Evolutionary conservation across 2,888 invertebrate genomes (phyloP), one percentile per base, ranked within the genome.

Genomic region (Alloplasta piceator): DNA sequence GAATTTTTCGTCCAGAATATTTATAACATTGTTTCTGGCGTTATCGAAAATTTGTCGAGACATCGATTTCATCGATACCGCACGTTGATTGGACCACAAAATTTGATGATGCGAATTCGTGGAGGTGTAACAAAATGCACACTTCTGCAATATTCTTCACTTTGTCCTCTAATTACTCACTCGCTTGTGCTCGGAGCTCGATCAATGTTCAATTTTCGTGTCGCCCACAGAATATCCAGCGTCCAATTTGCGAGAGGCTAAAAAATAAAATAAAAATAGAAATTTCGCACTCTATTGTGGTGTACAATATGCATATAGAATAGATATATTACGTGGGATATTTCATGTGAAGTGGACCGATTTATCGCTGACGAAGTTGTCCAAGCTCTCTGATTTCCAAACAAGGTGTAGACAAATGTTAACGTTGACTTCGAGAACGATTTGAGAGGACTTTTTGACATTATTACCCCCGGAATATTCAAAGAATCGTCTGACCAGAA

Each of bases 91-190:
- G 48, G 39, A 26, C 39, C 46, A 12, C 46, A 56, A 56, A 12
- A 46, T 26, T 64, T 50, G 16, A 56, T 68, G 9, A 67, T 41
- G 6, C 14, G 26, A 26, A 26, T 26, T 26, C 26, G 26, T 3
- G 26, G 26, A 26, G 26, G 3, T 26, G 26, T 3, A 26, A 26
- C 26, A 26, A n/a, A n/a, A 2, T 26, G 26, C 26, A 26, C 3
- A 26, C 3, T 26, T 26, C 26, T 26, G 3, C 26, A 26, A 26
- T 26, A 26, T 55, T 55, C 5, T 7, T 55, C 26, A 70, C 56
- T 58, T 50, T 56, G 60, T 56, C 58, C 50, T 39, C 50, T 74
- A 74, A 70, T 74, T 63, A 68, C 46, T 56, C 6, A 6, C 16
- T 50, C 38, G 10, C 9, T 9, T 6, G 61, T 14, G 10, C 9